Evolutionary conservation across 2,113 vertebrate genomes (phyloP).

Genomic region (Actenoides lindsayi): DNA sequence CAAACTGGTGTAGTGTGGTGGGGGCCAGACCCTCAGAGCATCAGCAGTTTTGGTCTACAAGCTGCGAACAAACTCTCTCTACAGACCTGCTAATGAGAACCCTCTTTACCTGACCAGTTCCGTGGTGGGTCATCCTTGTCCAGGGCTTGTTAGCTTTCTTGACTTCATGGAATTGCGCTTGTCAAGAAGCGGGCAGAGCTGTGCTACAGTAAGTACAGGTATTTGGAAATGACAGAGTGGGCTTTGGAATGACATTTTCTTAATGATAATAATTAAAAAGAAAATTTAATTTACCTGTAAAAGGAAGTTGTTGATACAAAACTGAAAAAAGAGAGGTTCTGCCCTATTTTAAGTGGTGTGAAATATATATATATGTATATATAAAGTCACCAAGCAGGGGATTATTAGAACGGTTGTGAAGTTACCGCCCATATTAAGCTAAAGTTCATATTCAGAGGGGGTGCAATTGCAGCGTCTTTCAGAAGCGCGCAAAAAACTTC

Average conservation of each 20-base stretch:
- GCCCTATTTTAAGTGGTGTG: not conserved
- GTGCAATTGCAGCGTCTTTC: not conserved
- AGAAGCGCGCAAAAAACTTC: not conserved
- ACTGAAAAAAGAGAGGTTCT: not conserved
- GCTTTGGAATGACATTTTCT: not conserved
- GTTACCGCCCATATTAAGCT: not conserved
- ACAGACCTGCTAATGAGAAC: not conserved
- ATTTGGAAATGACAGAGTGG: not conserved
- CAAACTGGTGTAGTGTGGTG: not conserved
- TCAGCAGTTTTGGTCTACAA: not conserved
- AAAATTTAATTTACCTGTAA: not conserved
- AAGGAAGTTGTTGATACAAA: not conserved
- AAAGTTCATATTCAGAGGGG: not conserved
- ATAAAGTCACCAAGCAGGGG: not conserved
- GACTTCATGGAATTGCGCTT: not conserved
- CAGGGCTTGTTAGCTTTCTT: not conserved
- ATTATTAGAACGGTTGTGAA: not conserved
- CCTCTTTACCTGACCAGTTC: rapidly evolving
- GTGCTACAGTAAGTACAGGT: not conserved
- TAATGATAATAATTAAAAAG: not conserved
- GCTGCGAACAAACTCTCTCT: too few relatives aligned
- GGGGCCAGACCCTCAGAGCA: not conserved
- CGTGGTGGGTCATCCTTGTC: rapidly evolving
- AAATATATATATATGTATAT: not conserved
- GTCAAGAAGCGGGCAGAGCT: not conserved